Conservation (phyloP, 2,797 vertebrate species). For the Hirundo rustica region DNA sequence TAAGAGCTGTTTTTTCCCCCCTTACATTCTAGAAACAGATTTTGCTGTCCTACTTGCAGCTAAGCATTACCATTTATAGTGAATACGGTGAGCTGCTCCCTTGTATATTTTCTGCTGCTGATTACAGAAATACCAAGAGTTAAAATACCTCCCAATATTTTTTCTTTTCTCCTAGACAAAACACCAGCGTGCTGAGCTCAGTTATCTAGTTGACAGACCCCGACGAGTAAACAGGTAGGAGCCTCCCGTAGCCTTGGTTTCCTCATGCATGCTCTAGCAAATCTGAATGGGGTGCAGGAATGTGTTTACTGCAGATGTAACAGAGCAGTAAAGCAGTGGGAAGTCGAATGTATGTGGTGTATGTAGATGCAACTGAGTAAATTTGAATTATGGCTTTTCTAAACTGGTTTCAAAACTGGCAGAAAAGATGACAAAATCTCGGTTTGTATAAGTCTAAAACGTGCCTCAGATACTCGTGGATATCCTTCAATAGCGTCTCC, state of each 20-base stretch:
- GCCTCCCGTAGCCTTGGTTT: background rate
- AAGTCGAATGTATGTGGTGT: background rate
- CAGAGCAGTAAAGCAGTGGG: background rate
- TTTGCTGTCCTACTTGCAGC: constrained; percentile 20
- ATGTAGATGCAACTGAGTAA: background rate
- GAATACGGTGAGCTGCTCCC: background rate
- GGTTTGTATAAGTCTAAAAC: background rate
- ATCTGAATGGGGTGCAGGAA: background rate
- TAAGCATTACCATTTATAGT: constrained; percentile 29
- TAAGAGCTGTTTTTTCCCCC: background rate
- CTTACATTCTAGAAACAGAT: background rate
- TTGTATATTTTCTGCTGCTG: background rate
- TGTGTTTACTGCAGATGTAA: background rate
- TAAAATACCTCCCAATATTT: constrained; percentile 65
- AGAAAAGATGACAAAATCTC: constrained; percentile 19
- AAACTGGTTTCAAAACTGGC: background rate
- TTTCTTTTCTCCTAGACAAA: constrained; percentile 85
- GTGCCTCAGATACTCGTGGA: background rate
- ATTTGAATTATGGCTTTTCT: background rate
- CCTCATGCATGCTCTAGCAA: background rate
- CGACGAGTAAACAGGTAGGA: constrained; percentile 97
- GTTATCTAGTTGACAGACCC: constrained; percentile 98
- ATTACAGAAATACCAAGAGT: constrained; percentile 23
- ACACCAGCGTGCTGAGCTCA: constrained; percentile 96
- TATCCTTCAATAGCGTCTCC: background rate